Evolutionary conservation across 2,888 invertebrate species (phyloP).

Genomic region (Drosophila anomalata): DNA sequence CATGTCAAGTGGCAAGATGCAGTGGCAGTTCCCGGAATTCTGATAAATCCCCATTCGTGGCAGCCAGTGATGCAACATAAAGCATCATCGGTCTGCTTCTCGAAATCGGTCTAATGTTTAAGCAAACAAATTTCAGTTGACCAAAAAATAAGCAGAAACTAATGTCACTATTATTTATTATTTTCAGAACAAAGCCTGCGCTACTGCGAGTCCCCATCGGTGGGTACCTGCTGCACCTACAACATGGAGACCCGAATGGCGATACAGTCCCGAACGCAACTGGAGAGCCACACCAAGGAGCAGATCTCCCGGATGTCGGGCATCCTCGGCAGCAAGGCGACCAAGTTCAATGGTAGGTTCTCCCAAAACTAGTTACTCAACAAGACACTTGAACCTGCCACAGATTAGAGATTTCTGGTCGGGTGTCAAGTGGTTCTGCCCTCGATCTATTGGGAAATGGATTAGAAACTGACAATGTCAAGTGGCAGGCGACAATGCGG

Average conservation of each 20-base stretch:
- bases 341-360: constrained; percentile 93
- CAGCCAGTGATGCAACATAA: constrained; percentile 8
- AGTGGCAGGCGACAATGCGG: constrained; percentile 68
- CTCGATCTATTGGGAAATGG: constrained; percentile 5
- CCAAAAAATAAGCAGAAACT: neutral
- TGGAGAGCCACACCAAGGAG: constrained; percentile 90
- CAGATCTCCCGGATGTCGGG: constrained; percentile 90
- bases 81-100: constrained; percentile 6
- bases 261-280: constrained; percentile 88
- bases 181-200: constrained; percentile 81
- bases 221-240: constrained; percentile 86
- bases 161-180: constrained; percentile 16
- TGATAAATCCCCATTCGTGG: constrained; percentile 10
- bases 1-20: constrained; percentile 67
- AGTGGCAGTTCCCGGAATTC: constrained; percentile 55
- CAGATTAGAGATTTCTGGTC: constrained; percentile 47
- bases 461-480: constrained; percentile 37
- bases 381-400: constrained; percentile 67
- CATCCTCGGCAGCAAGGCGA: constrained; percentile 90
- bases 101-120: constrained; percentile 22
- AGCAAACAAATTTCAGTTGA: constrained; percentile 13
- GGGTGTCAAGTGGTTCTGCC: constrained; percentile 65
- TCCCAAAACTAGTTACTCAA: constrained; percentile 32
- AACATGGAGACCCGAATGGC: constrained; percentile 88
- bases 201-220: constrained; percentile 84